Evolutionary conservation across 2,888 invertebrate species (phyloP), one percentile per base, ranked within the genome.

Genomic region (Synergus gifuensis): DNA sequence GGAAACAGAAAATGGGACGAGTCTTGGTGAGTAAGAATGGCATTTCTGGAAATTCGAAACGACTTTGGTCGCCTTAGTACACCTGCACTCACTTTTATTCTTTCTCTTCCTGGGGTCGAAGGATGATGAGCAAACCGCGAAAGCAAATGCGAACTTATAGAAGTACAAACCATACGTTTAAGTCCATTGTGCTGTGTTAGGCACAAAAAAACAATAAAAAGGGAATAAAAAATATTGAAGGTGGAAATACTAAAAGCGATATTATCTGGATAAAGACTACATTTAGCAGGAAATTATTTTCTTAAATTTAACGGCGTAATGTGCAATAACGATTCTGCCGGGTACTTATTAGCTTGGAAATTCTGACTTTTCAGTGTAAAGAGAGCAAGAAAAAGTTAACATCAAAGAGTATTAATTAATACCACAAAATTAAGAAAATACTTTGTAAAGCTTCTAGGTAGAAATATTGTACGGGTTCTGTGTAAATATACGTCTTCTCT

Each of bases 1-100:
- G 12, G 73, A 73, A 73, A n/a, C 28, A 54, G 73, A 73, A 28
- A 73, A 54, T 73, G 73, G 49, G 36, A 54, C 73, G 49, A 73
- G 73, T 16, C 73, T 54, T 36, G n/a, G 18, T n/a, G 54, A 54
- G 54, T 54, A 73, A 73, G 73, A 73, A 73, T 73, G 73, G 73
- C 73, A 73, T 73, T 49, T 73, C 54, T 54, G 73, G 73, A 73
- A 73, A 73, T 73, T 73, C 49, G 73, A 73, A 73, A 73, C 54
- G 73, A 73, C 73, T 73, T 73, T 16, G 49, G 49, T 42, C 44
- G 44, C 73, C 8, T 36, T 28, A 11, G 54, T 54, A 73, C 73
- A 73, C 49, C 73, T 73, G 69, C 46, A 69, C 46, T 49, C 28
- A 28, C 69, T 69, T 69, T 46, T 46, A 40, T 69, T 73, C 73